Evolutionary conservation across 2,113 vertebrate species (phyloP), one percentile per base, ranked within the genome.

Genomic region (Heterochromis multidens): DNA sequence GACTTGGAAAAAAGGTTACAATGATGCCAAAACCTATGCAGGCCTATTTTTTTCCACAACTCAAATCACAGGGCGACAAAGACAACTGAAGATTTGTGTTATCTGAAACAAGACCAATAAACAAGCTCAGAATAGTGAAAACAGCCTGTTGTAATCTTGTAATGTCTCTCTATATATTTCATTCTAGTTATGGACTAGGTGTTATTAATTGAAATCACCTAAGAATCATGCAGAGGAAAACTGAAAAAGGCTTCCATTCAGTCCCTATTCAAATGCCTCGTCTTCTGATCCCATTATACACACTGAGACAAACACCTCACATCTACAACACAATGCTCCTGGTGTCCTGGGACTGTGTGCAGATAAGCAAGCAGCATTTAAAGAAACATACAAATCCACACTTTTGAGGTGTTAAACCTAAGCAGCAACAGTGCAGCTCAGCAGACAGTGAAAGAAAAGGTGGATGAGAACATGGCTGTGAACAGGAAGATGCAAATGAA

Each of bases 211-310:
- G 25, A 74, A 74, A 74, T 74, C 17, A 74, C 17, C 43, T 4
- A 21, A 52, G 25, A 72, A 72, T 72, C 10, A 46, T 3, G 40
- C 46, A 49, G 16, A 46, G n/a, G 8, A 80, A 54, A 37, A 49
- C 23, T 37, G 46, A 54, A 21, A 31, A 67, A 40, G 61, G 37
- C 19, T 78, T 37, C 80, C 62, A 31, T 13, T 87, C 52, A 65
- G 21, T 80, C 63, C 16, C 62, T 19, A 60, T 83, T 89, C 84
- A 91, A 90, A 86, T 76, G 27, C 62, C 83, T 82, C 33, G 70
- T 88, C 83, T 86, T 84, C 85, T 40, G 59, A 78, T 23, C 25
- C 89, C 86, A 90, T 93, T 91, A 89, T 7, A 92, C 87, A 81
- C 81, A 5, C 29, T 54, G 56, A 80, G 85, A 85, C 83, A 89